Conservation (phyloP, 2,113 vertebrate species). For the Buteo buteo region DNA sequence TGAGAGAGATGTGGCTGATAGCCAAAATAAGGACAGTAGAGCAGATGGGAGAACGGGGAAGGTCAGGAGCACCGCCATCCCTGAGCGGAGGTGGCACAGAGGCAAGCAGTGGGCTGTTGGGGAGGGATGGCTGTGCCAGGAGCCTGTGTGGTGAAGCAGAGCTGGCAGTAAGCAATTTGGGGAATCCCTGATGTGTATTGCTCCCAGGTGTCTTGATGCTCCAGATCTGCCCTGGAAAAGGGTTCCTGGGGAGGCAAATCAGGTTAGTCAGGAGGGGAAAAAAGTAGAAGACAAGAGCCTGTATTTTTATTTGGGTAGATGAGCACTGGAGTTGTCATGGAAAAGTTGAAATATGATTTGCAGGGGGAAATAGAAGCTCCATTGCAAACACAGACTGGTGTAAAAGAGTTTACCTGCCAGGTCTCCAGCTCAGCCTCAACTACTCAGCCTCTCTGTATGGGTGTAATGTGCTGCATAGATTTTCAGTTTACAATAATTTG, state of each 20-base stretch:
- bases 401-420: background rate
- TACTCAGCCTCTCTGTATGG: background rate
- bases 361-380: background rate
- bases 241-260: background rate
- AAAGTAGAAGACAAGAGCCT: background rate
- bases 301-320: background rate
- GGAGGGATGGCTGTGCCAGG: background rate
- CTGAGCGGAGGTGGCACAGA: rapidly evolving
- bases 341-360: background rate
- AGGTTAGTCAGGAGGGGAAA: rapidly evolving
- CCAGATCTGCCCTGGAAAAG: background rate
- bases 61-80: background rate
- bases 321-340: background rate
- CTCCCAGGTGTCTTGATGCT: background rate
- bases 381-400: background rate
- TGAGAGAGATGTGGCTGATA: background rate
- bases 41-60: background rate
- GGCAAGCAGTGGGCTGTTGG: background rate
- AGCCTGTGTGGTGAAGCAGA: background rate
- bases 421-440: background rate
- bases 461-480: background rate
- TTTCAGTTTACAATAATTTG: background rate
- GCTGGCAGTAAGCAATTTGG: background rate
- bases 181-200: background rate
- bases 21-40: background rate